These are phyloP conservation scores for Phaedon cochleariae DNA, from an alignment of 2,888 invertebrate genomes.

Conservation along the genomic window DNA sequence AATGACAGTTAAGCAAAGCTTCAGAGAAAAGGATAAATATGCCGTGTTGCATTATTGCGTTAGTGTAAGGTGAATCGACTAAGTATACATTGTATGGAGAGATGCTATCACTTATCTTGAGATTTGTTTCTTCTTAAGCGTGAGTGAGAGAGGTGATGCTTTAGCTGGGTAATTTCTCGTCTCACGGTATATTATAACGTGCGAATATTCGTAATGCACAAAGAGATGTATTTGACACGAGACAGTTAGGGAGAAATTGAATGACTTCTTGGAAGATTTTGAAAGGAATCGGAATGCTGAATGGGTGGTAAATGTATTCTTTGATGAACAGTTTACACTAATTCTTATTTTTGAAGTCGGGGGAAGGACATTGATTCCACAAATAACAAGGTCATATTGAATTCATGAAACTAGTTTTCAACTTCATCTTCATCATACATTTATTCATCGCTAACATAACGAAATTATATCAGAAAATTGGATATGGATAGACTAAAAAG, in stretches of 20 bases:
- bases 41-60: slow-evolving; percentile 6
- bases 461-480: too few species aligned
- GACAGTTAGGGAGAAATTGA: not conserved
- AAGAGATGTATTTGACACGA: not conserved
- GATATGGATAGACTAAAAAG: not conserved
- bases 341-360: not conserved
- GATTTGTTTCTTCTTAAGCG: not conserved
- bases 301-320: not conserved
- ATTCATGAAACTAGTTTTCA: too few species aligned
- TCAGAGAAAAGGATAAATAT: slow-evolving; percentile 12
- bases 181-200: too few species aligned
- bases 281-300: not conserved
- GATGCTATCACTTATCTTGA: not conserved
- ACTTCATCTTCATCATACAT: too few species aligned
- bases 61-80: not conserved
- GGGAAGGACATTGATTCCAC: too few species aligned
- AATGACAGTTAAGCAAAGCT: slow-evolving; percentile 37
- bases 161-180: too few species aligned
- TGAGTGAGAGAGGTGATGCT: not conserved
- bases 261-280: not conserved
- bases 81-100: not conserved
- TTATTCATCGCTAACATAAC: too few species aligned
- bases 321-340: not conserved
- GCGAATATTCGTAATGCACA: too few species aligned
- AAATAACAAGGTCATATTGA: too few species aligned